phyloP scores from a whole-genome alignment of 2,888 invertebrate species.

The Tachina fera region DNA sequence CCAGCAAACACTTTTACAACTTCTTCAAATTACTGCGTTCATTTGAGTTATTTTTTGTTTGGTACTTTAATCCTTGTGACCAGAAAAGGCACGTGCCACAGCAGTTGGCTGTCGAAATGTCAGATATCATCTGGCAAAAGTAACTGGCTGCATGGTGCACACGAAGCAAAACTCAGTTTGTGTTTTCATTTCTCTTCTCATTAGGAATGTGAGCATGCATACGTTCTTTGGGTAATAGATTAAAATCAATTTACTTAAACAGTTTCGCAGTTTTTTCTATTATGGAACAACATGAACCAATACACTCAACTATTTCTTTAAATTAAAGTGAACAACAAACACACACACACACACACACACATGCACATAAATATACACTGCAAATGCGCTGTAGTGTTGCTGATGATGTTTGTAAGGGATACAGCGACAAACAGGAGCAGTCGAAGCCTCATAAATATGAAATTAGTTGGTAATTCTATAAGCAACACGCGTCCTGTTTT shows the following conservation, averaged over 20 bases:
- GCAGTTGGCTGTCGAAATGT: conserved; percentile 67
- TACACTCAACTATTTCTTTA: conserved; percentile 24
- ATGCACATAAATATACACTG: not conserved
- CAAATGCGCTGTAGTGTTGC: conserved; percentile 23
- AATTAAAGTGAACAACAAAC: conserved; percentile 39
- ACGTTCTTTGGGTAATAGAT: conserved; percentile 61
- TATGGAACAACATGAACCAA: conserved; percentile 38
- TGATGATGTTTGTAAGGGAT: conserved; percentile 30
- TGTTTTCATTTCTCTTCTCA: conserved; percentile 28
- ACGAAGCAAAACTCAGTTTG: conserved; percentile 48
- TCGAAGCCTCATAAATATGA: conserved; percentile 81
- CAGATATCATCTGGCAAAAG: conserved; percentile 68
- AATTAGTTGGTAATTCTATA: conserved; percentile 82
- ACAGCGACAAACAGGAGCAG: conserved; percentile 58
- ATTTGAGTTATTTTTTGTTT: conserved; percentile 30
- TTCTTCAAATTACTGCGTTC: conserved; percentile 57
- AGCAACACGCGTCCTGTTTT: conserved; percentile 80
- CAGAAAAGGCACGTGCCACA: conserved; percentile 67
- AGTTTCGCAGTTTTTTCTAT: conserved; percentile 41
- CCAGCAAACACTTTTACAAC: conserved; percentile 64
- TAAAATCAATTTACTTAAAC: conserved; percentile 65
- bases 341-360: not conserved
- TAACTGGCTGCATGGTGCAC: conserved; percentile 23
- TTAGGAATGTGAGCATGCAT: conserved; percentile 48
- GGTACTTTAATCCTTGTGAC: conserved; percentile 49